A percentile compares a stretch with the other conserved stretches of the same genome.
Evolutionary conservation across 2,888 invertebrate species (phyloP).

Genomic region (Phortica okadai): DNA sequence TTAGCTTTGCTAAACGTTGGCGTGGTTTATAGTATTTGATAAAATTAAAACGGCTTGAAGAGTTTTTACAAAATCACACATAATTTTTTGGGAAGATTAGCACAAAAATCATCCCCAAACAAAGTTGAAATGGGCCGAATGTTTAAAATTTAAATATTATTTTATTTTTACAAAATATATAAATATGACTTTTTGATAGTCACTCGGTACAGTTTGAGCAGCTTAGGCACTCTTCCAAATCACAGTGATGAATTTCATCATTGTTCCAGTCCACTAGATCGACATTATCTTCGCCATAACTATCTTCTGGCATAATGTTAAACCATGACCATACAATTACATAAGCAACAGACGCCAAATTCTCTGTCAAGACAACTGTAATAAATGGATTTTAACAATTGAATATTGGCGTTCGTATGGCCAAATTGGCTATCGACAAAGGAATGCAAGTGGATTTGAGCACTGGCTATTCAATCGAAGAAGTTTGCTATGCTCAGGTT

Average conservation of each 20-base stretch:
- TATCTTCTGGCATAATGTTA: no score
- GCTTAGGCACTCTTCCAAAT: no score
- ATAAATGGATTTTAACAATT: no score
- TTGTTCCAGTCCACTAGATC: no score
- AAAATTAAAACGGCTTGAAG: neutral
- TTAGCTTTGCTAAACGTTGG: neutral
- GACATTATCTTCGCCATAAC: no score
- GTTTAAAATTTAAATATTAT: neutral
- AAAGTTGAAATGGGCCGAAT: no score
- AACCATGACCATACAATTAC: no score
- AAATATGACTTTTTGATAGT: neutral
- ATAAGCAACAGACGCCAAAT: no score
- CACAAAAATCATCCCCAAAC: neutral
- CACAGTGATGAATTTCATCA: no score
- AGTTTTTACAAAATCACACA: neutral
- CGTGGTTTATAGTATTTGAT: neutral
- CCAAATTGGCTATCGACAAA: constrained; percentile 93
- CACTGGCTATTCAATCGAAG: constrained; percentile 92
- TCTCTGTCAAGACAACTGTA: no score
- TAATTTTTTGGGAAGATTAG: neutral
- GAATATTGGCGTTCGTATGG: constrained; percentile 88
- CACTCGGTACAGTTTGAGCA: no score
- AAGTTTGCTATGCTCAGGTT: constrained; percentile 92
- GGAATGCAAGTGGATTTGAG: constrained; percentile 86
- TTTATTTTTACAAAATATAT: neutral